A percentile compares a stretch with the other conserved stretches of the same genome.
Conservation (phyloP, 1,140 invertebrate species). For the Patella vulgata region DNA sequence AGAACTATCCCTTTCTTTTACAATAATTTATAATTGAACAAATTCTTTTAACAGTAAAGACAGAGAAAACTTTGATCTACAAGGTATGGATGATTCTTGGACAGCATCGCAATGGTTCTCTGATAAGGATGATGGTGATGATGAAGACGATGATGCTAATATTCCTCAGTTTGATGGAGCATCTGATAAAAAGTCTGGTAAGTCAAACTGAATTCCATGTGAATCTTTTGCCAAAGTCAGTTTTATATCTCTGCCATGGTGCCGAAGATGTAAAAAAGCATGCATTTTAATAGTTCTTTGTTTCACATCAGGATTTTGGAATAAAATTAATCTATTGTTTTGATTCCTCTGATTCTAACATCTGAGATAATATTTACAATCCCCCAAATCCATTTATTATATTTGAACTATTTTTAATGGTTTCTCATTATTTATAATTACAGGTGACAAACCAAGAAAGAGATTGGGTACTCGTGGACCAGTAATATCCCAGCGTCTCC, state of each 20-base stretch:
- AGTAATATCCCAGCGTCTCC: conserved; percentile 9
- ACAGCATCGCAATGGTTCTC: conserved; percentile 31
- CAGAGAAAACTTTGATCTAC: conserved; percentile 27
- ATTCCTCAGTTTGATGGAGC: conserved; percentile 62
- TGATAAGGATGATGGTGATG: conserved; percentile 29
- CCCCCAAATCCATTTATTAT: too few species aligned
- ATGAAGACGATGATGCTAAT: conserved; percentile 35
- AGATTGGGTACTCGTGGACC: conserved; percentile 16
- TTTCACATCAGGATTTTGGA: too few species aligned
- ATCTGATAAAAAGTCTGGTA: conserved; percentile 54
- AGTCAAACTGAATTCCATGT: background rate
- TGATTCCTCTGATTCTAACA: too few species aligned
- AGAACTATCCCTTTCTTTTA: too few species aligned
- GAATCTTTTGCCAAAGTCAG: too few species aligned
- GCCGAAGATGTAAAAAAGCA: too few species aligned
- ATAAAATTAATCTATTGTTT: too few species aligned
- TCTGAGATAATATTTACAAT: too few species aligned
- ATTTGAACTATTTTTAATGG: too few species aligned
- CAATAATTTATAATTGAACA: too few species aligned
- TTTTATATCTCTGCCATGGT: conserved; percentile 9
- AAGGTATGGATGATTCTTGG: conserved; percentile 50
- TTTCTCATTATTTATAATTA: conserved; percentile 3
- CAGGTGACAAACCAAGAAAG: conserved; percentile 15
- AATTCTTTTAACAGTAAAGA: too few species aligned
- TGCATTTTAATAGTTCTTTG: too few species aligned